These are phyloP conservation scores for Hypomecis punctinalis DNA, from an alignment of 2,888 invertebrate species.

Conservation along the genomic window DNA sequence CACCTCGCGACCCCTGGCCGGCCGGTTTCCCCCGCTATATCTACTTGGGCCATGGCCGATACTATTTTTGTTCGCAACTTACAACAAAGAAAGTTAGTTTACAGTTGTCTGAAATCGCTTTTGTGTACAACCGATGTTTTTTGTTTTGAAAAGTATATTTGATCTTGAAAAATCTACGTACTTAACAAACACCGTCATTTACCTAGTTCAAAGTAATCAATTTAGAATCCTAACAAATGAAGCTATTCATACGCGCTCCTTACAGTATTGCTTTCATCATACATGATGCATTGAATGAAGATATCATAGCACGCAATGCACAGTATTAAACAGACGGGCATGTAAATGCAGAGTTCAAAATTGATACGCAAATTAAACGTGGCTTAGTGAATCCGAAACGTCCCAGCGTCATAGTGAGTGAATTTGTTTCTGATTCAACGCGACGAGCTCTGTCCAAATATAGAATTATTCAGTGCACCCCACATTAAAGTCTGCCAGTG, in stretches of 20 bases:
- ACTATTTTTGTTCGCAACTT: slow-evolving; percentile 28
- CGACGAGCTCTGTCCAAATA: slow-evolving; percentile 59
- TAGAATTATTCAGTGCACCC: slow-evolving; percentile 60
- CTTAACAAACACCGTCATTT: no score
- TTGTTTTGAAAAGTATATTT: background rate
- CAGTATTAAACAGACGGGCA: slow-evolving; percentile 2
- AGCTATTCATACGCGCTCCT: no score
- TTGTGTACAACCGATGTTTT: background rate
- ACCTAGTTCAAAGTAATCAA: no score
- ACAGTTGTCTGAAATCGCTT: slow-evolving; percentile 14
- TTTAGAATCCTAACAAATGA: no score
- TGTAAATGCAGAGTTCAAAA: slow-evolving; percentile 19
- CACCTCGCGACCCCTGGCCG: slow-evolving; percentile 59
- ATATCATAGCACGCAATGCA: slow-evolving; percentile 5
- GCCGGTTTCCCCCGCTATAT: slow-evolving; percentile 37
- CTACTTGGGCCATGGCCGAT: slow-evolving; percentile 30
- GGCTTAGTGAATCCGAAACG: slow-evolving; percentile 42
- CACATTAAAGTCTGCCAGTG: slow-evolving; percentile 45
- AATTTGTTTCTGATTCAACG: slow-evolving; percentile 54
- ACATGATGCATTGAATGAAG: background rate
- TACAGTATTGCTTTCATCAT: background rate
- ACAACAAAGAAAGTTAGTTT: slow-evolving; percentile 29
- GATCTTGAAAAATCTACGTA: background rate
- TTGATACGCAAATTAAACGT: slow-evolving; percentile 33
- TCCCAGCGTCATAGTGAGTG: slow-evolving; percentile 50